These are phyloP conservation scores for Tanypteryx hageni DNA, from an alignment of 2,888 invertebrate genomes.

Conservation along the genomic window DNA sequence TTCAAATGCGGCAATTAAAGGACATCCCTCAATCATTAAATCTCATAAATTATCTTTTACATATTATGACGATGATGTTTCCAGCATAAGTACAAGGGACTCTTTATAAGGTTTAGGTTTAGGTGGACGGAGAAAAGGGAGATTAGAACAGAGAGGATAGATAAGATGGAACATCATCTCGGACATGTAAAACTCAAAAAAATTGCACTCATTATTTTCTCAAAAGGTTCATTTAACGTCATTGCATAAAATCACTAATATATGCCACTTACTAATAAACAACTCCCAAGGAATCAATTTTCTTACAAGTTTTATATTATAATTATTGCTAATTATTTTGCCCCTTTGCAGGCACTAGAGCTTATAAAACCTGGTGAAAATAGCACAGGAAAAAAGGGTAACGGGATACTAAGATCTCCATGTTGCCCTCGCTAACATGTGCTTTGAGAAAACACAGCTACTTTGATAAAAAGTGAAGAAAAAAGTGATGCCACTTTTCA, in stretches of 20 bases:
- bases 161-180: conserved; percentile 52
- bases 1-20: conserved; percentile 44
- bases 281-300: conserved; percentile 62
- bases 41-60: conserved; percentile 61
- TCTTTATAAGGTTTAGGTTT: conserved; percentile 23
- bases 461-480: conserved; percentile 46
- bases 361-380: conserved; percentile 63
- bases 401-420: conserved; percentile 16
- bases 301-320: conserved; percentile 50
- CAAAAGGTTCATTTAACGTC: conserved; percentile 56
- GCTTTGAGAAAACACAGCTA: conserved; percentile 47
- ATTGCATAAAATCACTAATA: conserved; percentile 63
- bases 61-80: conserved; percentile 57
- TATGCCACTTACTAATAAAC: conserved; percentile 57
- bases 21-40: conserved; percentile 41
- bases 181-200: conserved; percentile 53
- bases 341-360: conserved; percentile 58
- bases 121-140: conserved; percentile 58
- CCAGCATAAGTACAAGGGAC: conserved; percentile 59
- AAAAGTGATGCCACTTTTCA: conserved; percentile 61
- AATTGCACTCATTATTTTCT: conserved; percentile 61
- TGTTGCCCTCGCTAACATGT: conserved; percentile 49
- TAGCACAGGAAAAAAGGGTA: conserved; percentile 50
- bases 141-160: neutral
- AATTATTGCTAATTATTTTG: conserved; percentile 63